Evolutionary conservation across 2,113 vertebrate species (phyloP).

Genomic region (Cynoglossus semilaevis): DNA sequence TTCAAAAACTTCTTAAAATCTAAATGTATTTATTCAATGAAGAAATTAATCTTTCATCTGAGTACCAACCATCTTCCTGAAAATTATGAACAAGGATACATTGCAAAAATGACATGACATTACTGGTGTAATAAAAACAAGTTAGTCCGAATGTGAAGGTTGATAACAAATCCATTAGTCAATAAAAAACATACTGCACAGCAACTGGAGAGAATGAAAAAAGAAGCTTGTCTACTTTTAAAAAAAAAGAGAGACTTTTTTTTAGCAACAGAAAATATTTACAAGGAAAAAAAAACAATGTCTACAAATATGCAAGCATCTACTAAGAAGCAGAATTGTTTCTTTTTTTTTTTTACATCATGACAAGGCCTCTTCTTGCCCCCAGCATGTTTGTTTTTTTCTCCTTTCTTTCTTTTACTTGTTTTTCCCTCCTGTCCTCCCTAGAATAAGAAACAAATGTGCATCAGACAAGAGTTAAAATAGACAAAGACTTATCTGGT

Average conservation of each 20-base stretch:
- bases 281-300: constrained; percentile 1
- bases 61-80: no score
- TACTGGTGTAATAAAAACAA: no score
- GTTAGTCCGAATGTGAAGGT: no score
- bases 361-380: constrained; percentile 78
- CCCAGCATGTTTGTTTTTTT: constrained; percentile 81
- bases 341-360: constrained; percentile 53
- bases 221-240: background rate
- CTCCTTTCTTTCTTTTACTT: constrained; percentile 77
- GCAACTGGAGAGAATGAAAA: background rate
- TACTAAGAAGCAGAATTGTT: background rate
- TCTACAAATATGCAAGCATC: constrained; percentile 37
- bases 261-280: constrained; percentile 38
- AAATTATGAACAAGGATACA: no score
- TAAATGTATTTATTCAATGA: no score
- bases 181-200: no score
- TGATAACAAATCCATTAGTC: no score
- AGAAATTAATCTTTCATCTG: no score
- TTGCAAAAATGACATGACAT: no score
- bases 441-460: constrained; percentile 57
- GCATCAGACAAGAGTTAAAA: background rate
- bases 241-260: background rate
- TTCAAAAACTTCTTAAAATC: no score
- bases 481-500: background rate
- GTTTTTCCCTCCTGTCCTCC: constrained; percentile 79